Evolutionary conservation across 2,113 vertebrate species (phyloP).

Genomic region (Pachycephala philippinensis): DNA sequence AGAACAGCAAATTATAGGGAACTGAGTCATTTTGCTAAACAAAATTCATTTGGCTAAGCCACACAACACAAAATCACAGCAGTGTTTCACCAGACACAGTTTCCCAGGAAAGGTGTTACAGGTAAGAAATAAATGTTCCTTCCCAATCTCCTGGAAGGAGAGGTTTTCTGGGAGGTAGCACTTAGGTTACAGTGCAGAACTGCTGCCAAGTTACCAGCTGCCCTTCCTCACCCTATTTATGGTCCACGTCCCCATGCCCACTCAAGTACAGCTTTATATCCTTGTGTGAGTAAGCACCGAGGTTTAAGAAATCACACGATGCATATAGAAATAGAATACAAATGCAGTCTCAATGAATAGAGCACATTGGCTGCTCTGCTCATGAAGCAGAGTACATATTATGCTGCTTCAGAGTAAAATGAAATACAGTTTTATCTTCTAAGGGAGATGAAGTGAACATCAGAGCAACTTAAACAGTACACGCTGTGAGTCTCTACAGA

Average conservation of each 20-base stretch:
- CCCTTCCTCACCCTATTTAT: neutral
- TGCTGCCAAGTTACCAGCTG: neutral
- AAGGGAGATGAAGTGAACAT: neutral
- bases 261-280: neutral
- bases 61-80: neutral
- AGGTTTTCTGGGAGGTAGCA: neutral
- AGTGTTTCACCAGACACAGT: neutral
- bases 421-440: neutral
- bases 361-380: neutral
- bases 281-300: neutral
- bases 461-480: constrained; percentile 28
- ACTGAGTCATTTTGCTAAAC: neutral
- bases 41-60: neutral
- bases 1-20: neutral
- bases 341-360: neutral
- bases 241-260: neutral
- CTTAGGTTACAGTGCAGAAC: neutral
- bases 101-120: neutral
- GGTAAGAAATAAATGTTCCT: neutral
- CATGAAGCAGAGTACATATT: neutral
- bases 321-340: neutral
- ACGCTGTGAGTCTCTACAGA: neutral
- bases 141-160: neutral
- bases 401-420: neutral
- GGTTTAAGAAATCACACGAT: neutral